These are phyloP conservation scores for Micrasema minimum DNA, from an alignment of 1,140 invertebrate species.

Conservation along the genomic window DNA sequence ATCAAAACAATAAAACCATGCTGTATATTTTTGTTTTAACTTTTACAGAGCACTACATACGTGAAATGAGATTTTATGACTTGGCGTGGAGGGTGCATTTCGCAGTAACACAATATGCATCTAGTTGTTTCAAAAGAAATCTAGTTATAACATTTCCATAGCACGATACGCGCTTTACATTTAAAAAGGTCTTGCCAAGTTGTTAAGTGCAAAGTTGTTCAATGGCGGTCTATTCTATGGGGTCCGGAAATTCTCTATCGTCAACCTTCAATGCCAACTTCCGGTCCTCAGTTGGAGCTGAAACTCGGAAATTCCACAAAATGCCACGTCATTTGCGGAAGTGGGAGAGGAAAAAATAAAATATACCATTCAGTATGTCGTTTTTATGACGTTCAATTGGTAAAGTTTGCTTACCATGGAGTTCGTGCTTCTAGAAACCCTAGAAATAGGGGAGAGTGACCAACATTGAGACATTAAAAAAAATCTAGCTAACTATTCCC, in stretches of 20 bases:
- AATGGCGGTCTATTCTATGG: conserved; percentile 15
- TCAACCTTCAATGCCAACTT: conserved; percentile 6
- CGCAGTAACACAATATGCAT: conserved; percentile 13
- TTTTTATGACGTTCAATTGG: conserved; percentile 8
- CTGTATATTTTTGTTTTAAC: too few relatives aligned
- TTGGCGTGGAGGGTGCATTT: too few relatives aligned
- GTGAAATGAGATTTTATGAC: too few relatives aligned
- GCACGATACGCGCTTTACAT: conserved; percentile 9
- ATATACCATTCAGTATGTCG: neutral
- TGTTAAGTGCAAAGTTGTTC: conserved; percentile 31
- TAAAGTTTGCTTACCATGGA: neutral
- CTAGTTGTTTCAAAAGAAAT: conserved; percentile 5
- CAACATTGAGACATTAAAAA: too few relatives aligned
- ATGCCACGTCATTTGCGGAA: conserved; percentile 14
- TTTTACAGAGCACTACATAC: too few relatives aligned
- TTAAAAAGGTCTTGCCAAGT: conserved; percentile 20
- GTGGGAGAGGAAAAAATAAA: neutral
- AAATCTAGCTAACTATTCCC: too few relatives aligned
- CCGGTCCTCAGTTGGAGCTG: neutral
- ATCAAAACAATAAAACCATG: too few relatives aligned
- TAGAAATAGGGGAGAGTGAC: too few relatives aligned
- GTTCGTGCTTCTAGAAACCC: too few relatives aligned
- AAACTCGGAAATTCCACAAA: neutral
- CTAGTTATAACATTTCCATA: conserved; percentile 24
- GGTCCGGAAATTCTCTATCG: conserved; percentile 24